These are phyloP conservation scores for Andricus quercusramuli DNA, from an alignment of 2,888 invertebrate species.

Conservation along the genomic window DNA sequence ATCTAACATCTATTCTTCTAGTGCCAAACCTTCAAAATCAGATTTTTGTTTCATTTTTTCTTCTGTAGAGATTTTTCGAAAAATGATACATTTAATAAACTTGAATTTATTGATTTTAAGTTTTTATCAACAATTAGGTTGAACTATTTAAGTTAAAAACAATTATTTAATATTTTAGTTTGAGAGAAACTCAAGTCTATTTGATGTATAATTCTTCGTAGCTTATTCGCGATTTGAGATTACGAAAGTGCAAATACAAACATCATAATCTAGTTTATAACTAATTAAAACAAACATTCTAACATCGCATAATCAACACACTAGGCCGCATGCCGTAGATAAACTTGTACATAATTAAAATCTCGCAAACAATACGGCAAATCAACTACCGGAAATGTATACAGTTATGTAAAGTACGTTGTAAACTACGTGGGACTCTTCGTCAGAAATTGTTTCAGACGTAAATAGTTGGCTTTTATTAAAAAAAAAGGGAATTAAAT, in stretches of 20 bases:
- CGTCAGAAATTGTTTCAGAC: too few relatives aligned
- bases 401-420: too few relatives aligned
- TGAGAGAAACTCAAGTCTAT: not conserved
- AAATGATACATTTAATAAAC: not conserved
- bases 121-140: not conserved
- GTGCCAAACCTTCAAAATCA: not conserved
- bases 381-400: conserved; percentile 8
- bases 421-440: too few relatives aligned
- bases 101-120: not conserved
- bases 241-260: not conserved
- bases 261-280: not conserved
- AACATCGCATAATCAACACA: conserved; percentile 11
- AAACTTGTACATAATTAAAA: not conserved
- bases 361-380: not conserved
- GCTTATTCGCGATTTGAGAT: not conserved
- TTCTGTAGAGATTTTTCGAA: not conserved
- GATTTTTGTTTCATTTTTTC: not conserved
- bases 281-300: not conserved
- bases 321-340: conserved; percentile 13
- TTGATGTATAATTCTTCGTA: not conserved
- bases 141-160: not conserved
- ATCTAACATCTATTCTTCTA: not conserved
- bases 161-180: not conserved
- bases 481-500: too few relatives aligned
- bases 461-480: too few relatives aligned